Evolutionary conservation across 2,888 invertebrate species (phyloP), one percentile per base, ranked within the genome.

Genomic region (Saturnia pavonia): DNA sequence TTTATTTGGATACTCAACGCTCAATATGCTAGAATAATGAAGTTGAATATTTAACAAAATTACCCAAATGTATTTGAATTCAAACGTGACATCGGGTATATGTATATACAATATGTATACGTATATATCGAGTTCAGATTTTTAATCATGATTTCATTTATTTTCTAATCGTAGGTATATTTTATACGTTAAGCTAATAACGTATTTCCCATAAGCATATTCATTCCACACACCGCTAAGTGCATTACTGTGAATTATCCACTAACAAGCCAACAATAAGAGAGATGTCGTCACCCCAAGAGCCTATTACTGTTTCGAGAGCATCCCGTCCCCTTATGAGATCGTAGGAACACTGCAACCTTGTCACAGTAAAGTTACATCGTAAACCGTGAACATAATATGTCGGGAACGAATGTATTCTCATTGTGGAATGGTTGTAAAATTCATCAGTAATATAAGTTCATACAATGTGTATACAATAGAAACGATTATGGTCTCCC

Each of bases 191-290:
- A 22, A n/a, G 12, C 25, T 57, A 57, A 22, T 27, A 25, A 57
- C 25, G 57, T 57, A 25, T 25, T 11, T 57, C 3, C 25, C 11
- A 57, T 57, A 25, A 57, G 63, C 60, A 57, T 65, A 67, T 42
- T 63, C 34, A 42, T 70, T 70, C 54, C 42, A 42, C 69, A 65
- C 54, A 48, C 68, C 60, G 57, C 67, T 70, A 51, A 68, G 68
- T 68, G 45, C 51, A 69, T 91, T 91, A 91, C 81, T 80, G 77
- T 81, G 86, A 89, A 89, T 92, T 89, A 92, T 87, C 86, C 82
- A 80, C 85, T 94, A 92, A 94, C 91, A 89, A 92, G 92, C 87
- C 82, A 91, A 92, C 92, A 93, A 92, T 91, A 88, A 89, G 91
- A 90, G 88, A 88, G 88, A 90, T 89, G 87, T 87, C 87, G 85